Conservation (phyloP, 2,888 invertebrate species). For the Anticlea derivata region DNA sequence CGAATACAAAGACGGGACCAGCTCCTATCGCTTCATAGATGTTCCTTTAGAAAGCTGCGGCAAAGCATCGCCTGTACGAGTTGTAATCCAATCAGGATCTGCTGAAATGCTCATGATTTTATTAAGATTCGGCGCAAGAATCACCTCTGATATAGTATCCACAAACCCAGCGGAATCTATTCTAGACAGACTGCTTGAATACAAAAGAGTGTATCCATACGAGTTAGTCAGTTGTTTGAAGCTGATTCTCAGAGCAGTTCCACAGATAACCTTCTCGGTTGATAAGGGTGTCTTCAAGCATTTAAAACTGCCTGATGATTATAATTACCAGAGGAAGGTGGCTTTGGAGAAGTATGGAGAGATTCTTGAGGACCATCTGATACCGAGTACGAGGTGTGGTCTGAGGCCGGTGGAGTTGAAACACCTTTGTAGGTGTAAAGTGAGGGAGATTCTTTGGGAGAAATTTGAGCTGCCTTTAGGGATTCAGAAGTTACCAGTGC, state of each 20-base stretch:
- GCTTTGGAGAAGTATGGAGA: slow-evolving; percentile 72
- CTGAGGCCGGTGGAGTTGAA: slow-evolving; percentile 87
- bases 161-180: slow-evolving; percentile 86
- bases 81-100: slow-evolving; percentile 89
- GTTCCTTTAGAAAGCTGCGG: slow-evolving; percentile 93
- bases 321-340: slow-evolving; percentile 73
- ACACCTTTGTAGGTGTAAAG: slow-evolving; percentile 89
- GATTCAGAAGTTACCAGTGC: slow-evolving; percentile 87
- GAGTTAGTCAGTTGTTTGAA: slow-evolving; percentile 88
- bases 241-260: slow-evolving; percentile 86
- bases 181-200: slow-evolving; percentile 86
- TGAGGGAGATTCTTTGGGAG: slow-evolving; percentile 86
- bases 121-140: slow-evolving; percentile 87
- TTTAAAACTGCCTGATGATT: slow-evolving; percentile 65
- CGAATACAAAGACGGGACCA: slow-evolving; percentile 75
- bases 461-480: slow-evolving; percentile 91
- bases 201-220: slow-evolving; percentile 86
- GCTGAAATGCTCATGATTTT: slow-evolving; percentile 90
- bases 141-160: slow-evolving; percentile 83
- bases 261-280: slow-evolving; percentile 80
- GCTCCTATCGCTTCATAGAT: slow-evolving; percentile 86
- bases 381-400: slow-evolving; percentile 85
- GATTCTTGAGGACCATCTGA: slow-evolving; percentile 82
- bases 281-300: slow-evolving; percentile 60
- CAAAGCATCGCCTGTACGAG: slow-evolving; percentile 87